Base-by-base conservation (phyloP, 2,888 invertebrate genomes). In the Agrotis puta region DNA sequence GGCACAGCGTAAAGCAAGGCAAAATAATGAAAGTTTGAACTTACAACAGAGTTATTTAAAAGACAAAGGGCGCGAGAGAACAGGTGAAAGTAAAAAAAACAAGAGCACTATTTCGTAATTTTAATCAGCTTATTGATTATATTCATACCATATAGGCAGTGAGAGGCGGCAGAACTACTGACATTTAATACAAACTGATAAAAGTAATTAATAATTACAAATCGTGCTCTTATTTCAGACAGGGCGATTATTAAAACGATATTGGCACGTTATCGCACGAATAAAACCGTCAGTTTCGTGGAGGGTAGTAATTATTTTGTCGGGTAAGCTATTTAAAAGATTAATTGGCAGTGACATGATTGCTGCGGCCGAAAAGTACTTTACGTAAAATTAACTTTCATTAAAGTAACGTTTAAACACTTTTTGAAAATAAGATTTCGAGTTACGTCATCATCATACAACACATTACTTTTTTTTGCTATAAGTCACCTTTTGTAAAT, bases 71-170 rank as follows among this genome's bases (percentile, higher is more conserved):
- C 70, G 50, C 14, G 22, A 18, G 18, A 64, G 50, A 45, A 56
- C 24, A 70, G 58, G 88, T 85, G 89, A 90, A 88, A 89, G 90
- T 87, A 47, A 81, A 83, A 81, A 83, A 68, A 68, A 66, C 53
- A 84, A 86, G 88, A 89, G 80, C 89, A 88, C 48, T 79, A 85
- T 90, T 88, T 84, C 85, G 68, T 78, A 84, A 90, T 63, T 73
- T 77, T 85, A 83, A 86, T 86, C 79, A 58, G 59, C 24, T 79
- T 72, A 82, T 76, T 81, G 73, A 79, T 74, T 77, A 80, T 77
- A 51, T 68, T 80, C 76, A 77, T 74, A 63, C 70, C 71, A 70
- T 77, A 77, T 47, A 0, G 20, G 62, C 51, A 64, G 86, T 80
- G 86, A 86, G 86, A 85, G 85, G 83, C 61, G 16, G 85, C 70